Percentiles rank a stretch among this genome's conserved stretches.
phyloP scores from a whole-genome alignment of 2,113 vertebrate genomes.

The Dicerorhinus sumatrensis region DNA sequence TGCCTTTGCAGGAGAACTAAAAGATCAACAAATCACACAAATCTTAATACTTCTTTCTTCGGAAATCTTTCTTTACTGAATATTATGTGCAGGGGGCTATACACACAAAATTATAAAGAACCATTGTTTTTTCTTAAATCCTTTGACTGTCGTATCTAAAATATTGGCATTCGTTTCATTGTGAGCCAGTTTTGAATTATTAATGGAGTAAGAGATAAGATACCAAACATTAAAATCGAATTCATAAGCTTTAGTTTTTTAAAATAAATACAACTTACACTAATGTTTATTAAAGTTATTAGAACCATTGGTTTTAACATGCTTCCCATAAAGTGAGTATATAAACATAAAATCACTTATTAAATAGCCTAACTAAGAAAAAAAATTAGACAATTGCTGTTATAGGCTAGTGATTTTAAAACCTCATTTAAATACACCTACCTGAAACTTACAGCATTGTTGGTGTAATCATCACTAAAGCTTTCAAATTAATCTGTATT shows the following conservation, averaged over 20 bases:
- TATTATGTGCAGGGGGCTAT: neutral
- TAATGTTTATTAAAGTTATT: conserved; percentile 40
- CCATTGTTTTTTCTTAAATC: neutral
- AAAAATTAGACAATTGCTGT: conserved; percentile 1
- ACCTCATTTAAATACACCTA: neutral
- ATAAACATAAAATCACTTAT: conserved; percentile 19
- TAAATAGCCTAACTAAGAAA: conserved; percentile 21
- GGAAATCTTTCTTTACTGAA: neutral
- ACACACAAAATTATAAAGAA: neutral
- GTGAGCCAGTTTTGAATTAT: conserved; percentile 44
- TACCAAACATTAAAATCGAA: conserved; percentile 36
- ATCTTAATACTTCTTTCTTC: neutral
- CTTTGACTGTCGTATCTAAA: neutral
- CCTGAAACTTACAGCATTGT: neutral
- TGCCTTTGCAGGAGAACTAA: conserved; percentile 4
- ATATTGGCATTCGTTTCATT: conserved; percentile 27
- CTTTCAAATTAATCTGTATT: neutral
- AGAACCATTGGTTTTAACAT: conserved; percentile 43
- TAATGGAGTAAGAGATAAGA: neutral
- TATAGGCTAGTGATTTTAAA: conserved; percentile 42
- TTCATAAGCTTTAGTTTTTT: conserved; percentile 1
- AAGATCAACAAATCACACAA: neutral
- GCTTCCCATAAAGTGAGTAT: conserved; percentile 14
- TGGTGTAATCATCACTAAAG: neutral
- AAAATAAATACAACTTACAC: conserved; percentile 16